Percentiles rank a stretch among this genome's conserved stretches.
Evolutionary conservation across 1,140 invertebrate genomes (phyloP).

Genomic region (Oncopodura yosiiana): DNA sequence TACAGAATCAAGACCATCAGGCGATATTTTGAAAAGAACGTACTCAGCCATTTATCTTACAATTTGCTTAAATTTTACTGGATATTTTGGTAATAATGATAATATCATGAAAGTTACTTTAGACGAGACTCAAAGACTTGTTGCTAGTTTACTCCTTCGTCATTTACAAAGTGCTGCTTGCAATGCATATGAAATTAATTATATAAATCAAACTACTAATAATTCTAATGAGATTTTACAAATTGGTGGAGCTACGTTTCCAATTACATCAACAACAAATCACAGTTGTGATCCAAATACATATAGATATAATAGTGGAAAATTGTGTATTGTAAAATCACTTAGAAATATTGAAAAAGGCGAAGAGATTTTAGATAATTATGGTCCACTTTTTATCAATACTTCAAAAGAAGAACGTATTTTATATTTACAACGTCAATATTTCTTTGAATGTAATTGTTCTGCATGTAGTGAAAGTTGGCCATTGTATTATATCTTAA

Average conservation of each 20-base stretch:
- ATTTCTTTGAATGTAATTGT: conserved; percentile 50
- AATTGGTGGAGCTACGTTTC: conserved; percentile 51
- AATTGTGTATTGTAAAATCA: conserved; percentile 45
- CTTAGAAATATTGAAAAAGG: conserved; percentile 44
- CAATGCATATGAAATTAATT: conserved; percentile 55
- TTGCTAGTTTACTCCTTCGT: conserved; percentile 45
- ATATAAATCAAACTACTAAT: conserved; percentile 40
- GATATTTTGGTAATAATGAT: conserved; percentile 35
- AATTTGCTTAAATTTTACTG: conserved; percentile 43
- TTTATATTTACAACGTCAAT: conserved; percentile 45
- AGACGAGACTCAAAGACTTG: conserved; percentile 29
- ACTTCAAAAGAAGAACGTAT: conserved; percentile 40
- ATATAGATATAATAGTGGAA: conserved; percentile 29
- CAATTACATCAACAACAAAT: conserved; percentile 53
- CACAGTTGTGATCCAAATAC: conserved; percentile 39
- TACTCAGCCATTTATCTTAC: conserved; percentile 48
- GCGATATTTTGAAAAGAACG: conserved; percentile 45
- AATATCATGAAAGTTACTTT: conserved; percentile 5
- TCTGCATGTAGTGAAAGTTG: conserved; percentile 47
- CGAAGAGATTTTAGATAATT: conserved; percentile 51
- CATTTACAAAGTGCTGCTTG: conserved; percentile 51
- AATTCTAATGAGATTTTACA: conserved; percentile 35
- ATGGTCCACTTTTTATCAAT: conserved; percentile 49
- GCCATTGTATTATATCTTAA: conserved; percentile 35
- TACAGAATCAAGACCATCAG: conserved; percentile 39